Conservation (phyloP, 2,113 vertebrate genomes). For the Epinephelus cyanopodus region DNA sequence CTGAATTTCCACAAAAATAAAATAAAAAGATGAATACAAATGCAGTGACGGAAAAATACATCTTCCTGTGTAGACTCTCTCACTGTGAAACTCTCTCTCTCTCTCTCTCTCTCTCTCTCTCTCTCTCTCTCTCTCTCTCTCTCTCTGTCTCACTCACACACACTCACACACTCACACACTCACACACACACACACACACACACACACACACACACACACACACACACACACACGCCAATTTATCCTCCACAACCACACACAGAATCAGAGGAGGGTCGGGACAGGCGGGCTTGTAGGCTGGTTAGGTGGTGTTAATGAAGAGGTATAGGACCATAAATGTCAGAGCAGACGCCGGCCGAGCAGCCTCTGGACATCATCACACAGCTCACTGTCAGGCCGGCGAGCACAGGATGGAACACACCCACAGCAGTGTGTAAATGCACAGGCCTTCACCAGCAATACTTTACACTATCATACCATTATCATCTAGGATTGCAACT, state of each 20-base stretch:
- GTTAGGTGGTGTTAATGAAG: conserved; percentile 92
- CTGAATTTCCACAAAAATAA: not conserved
- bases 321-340: conserved; percentile 89
- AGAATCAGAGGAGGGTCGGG: conserved; percentile 55
- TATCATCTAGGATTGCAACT: not conserved
- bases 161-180: conserved; percentile 4
- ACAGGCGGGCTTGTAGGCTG: conserved; percentile 79
- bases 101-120: not conserved
- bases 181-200: conserved; percentile 49
- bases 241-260: conserved; percentile 53
- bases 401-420: conserved; percentile 35
- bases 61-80: conserved; percentile 29
- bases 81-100: not conserved
- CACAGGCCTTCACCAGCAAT: not conserved
- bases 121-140: conserved; percentile 20
- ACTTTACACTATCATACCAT: not conserved
- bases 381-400: conserved; percentile 72
- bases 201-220: conserved; percentile 4
- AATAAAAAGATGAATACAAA: conserved; percentile 8
- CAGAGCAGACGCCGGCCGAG: conserved; percentile 87
- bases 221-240: conserved; percentile 47
- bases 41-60: not conserved
- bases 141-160: conserved; percentile 43
- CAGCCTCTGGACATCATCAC: conserved; percentile 89
- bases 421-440: conserved; percentile 18